Evolutionary conservation across 2,888 invertebrate species (phyloP).

Genomic region (Callinectes sapidus): DNA sequence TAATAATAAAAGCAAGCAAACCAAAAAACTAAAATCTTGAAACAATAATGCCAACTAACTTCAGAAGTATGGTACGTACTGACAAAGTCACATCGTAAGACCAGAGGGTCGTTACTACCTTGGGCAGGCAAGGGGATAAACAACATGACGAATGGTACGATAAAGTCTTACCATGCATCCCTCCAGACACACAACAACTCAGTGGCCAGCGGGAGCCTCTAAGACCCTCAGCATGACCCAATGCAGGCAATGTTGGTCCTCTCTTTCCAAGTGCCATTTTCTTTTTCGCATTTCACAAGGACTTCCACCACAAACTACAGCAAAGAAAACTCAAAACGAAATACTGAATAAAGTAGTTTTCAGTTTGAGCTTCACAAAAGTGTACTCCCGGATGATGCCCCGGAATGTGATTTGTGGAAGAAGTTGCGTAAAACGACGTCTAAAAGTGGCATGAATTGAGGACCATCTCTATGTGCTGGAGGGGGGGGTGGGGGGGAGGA

Average conservation of each 20-base stretch:
- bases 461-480: neutral
- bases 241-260: conserved; percentile 9
- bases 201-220: conserved; percentile 3
- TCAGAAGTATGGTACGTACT: neutral
- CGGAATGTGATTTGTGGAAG: neutral
- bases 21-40: neutral
- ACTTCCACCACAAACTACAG: conserved; percentile 20
- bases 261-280: conserved; percentile 4
- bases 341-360: neutral
- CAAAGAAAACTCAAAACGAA: neutral
- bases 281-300: neutral
- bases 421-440: neutral
- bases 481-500: neutral
- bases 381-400: neutral
- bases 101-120: neutral
- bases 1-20: neutral
- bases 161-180: conserved; percentile 7
- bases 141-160: neutral
- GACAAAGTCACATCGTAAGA: neutral
- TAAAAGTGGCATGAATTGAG: conserved; percentile 22
- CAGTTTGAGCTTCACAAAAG: conserved; percentile 18
- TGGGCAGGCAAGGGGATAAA: neutral
- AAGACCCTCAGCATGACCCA: neutral
- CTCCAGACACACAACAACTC: conserved; percentile 2
- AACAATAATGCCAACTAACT: neutral